Evolutionary conservation across 2,888 invertebrate species (phyloP).

Genomic region (Clusia tigrina): DNA sequence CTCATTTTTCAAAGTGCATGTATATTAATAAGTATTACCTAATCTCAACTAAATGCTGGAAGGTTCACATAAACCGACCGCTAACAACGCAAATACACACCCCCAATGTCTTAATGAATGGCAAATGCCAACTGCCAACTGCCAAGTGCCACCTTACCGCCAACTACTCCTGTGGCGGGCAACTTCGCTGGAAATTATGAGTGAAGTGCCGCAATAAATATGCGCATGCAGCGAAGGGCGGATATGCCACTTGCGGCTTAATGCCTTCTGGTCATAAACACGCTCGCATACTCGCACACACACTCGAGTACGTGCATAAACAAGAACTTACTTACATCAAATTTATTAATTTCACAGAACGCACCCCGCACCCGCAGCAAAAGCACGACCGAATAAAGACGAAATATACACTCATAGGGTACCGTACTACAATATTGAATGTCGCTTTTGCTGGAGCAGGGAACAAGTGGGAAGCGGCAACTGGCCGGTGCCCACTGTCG

Average conservation of each 20-base stretch:
- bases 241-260: not conserved
- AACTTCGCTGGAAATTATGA: not conserved
- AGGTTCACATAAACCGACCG: not conserved
- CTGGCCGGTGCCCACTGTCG: no score
- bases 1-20: not conserved
- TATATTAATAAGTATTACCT: not conserved
- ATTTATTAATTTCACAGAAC: no score
- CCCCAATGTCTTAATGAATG: not conserved
- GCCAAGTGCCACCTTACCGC: not conserved
- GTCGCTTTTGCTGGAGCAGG: no score
- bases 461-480: no score
- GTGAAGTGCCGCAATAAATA: constrained; percentile 6
- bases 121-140: not conserved
- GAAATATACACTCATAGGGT: no score
- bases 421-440: no score
- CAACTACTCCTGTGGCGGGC: no score
- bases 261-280: not conserved
- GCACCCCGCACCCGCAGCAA: no score
- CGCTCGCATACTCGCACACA: not conserved
- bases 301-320: not conserved
- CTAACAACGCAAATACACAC: not conserved
- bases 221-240: constrained; percentile 2
- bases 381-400: no score
- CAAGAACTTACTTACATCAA: not conserved
- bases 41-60: not conserved